Evolutionary conservation across 2,113 vertebrate species (phyloP).

Genomic region (Scytalopus superciliaris): DNA sequence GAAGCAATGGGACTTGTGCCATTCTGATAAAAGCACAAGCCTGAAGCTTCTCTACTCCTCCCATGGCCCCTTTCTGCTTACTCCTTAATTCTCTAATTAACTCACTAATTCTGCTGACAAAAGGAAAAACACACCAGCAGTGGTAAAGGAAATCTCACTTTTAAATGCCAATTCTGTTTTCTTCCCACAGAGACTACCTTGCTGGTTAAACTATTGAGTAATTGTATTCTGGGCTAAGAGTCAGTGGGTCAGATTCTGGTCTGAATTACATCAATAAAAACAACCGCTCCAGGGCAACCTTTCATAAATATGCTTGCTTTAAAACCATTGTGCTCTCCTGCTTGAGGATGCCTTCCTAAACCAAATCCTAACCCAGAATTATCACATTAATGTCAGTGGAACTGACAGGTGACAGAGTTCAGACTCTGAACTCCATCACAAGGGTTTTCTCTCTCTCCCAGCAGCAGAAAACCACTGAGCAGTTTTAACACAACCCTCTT

Average conservation of each 20-base stretch:
- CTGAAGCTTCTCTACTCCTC: not conserved
- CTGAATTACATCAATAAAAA: not conserved
- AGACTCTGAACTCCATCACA: not conserved
- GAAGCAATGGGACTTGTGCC: not conserved
- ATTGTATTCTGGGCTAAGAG: not conserved
- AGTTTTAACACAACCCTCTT: not conserved
- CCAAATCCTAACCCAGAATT: slow-evolving; percentile 5
- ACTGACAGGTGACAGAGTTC: slow-evolving; percentile 24
- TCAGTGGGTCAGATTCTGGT: not conserved
- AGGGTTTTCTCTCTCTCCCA: not conserved
- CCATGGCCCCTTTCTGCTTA: not conserved
- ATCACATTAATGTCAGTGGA: slow-evolving; percentile 11
- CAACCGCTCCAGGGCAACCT: not conserved
- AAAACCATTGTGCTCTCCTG: not conserved
- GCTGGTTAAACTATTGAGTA: not conserved
- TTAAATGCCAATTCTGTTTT: not conserved
- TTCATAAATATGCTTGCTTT: not conserved
- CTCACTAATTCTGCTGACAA: not conserved
- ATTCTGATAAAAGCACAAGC: not conserved
- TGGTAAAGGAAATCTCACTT: not conserved
- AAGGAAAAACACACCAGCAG: not conserved
- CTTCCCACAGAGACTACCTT: not conserved
- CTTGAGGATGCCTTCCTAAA: slow-evolving; percentile 2
- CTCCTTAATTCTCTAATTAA: not conserved
- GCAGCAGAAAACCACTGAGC: not conserved